A percentile compares a stretch with the other conserved stretches of the same genome.
These are phyloP conservation scores for Spisula subtruncata DNA, from an alignment of 2,888 invertebrate species.

Conservation along the genomic window DNA sequence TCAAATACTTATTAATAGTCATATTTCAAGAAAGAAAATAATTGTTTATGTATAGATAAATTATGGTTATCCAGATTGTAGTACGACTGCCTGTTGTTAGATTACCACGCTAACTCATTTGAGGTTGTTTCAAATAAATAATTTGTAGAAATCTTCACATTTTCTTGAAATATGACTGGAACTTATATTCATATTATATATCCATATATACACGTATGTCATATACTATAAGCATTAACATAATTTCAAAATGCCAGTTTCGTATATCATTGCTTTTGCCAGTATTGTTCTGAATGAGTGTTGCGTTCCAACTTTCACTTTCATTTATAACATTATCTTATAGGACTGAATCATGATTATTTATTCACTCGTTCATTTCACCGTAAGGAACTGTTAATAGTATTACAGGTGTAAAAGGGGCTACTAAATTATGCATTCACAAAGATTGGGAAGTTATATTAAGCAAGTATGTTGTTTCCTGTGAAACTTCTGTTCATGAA, in stretches of 20 bases:
- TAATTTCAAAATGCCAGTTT: background rate
- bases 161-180: background rate
- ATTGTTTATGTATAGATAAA: background rate
- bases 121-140: background rate
- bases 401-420: constrained; percentile 47
- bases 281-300: no score
- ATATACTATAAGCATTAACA: background rate
- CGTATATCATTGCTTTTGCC: no score
- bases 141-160: background rate
- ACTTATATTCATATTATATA: background rate
- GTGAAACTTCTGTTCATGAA: background rate
- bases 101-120: no score
- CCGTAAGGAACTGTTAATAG: constrained; percentile 18
- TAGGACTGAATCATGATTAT: background rate
- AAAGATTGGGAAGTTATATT: constrained; percentile 55
- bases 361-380: constrained; percentile 12
- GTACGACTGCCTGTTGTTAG: no score
- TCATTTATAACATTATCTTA: background rate
- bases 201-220: background rate
- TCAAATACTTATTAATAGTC: background rate
- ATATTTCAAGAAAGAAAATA: background rate
- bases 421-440: constrained; percentile 29
- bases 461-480: constrained; percentile 32
- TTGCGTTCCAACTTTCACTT: background rate
- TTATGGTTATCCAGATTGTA: no score